Percentiles rank a stretch among this genome's conserved stretches.
Conservation (phyloP, 2,888 invertebrate species). For the Drosophila picticornis region DNA sequence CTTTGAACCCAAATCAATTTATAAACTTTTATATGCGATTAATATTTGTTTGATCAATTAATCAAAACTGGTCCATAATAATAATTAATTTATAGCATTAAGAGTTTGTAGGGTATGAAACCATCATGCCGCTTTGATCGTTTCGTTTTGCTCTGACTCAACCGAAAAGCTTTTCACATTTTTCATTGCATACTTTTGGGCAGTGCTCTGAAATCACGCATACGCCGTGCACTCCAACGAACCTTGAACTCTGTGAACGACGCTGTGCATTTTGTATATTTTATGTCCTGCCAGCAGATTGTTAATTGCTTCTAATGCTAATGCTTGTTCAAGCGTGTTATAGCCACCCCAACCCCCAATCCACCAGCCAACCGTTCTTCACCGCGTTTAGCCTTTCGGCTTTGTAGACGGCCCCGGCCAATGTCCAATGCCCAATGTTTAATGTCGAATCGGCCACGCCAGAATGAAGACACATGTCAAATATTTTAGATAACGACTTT, state of each 20-base stretch:
- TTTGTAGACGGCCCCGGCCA: slow-evolving; percentile 11
- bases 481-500: slow-evolving; percentile 76
- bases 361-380: too few species aligned
- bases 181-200: slow-evolving; percentile 64
- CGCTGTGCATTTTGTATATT: slow-evolving; percentile 32
- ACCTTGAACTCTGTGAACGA: slow-evolving; percentile 48
- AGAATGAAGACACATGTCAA: slow-evolving; percentile 63
- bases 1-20: background rate
- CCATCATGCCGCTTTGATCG: too few species aligned
- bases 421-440: background rate
- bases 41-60: background rate
- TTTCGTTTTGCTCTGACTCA: background rate
- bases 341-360: background rate
- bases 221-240: slow-evolving; percentile 40
- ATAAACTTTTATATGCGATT: background rate
- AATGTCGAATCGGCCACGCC: slow-evolving; percentile 14
- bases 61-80: background rate
- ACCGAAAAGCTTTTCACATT: slow-evolving; percentile 6
- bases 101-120: background rate
- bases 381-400: slow-evolving; percentile 1
- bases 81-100: background rate
- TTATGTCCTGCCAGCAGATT: slow-evolving; percentile 47
- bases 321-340: slow-evolving; percentile 40
- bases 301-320: slow-evolving; percentile 71
- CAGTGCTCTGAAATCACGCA: slow-evolving; percentile 44